A percentile compares a stretch with the other conserved stretches of the same genome.
Conservation (phyloP, 2,113 vertebrate species). For the Brachyhypopomus gauderio region DNA sequence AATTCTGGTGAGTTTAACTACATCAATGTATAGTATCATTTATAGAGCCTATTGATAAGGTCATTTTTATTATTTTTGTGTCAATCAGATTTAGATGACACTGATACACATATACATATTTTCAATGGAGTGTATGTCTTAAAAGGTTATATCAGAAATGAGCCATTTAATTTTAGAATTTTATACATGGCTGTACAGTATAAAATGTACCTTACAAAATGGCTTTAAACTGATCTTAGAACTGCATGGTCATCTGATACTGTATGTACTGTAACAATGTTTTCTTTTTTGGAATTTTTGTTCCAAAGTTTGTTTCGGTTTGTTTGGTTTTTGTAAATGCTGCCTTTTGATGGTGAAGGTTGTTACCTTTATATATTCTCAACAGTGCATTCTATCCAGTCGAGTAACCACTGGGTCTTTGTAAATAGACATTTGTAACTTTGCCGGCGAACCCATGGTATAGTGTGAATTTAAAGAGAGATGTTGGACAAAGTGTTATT, state of each 20-base stretch:
- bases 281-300: constrained; percentile 41
- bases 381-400: constrained; percentile 38
- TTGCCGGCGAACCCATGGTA: constrained; percentile 1
- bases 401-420: constrained; percentile 43
- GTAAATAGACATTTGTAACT: constrained; percentile 49
- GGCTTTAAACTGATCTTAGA: constrained; percentile 57
- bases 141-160: constrained; percentile 50
- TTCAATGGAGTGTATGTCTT: constrained; percentile 42
- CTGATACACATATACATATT: constrained; percentile 33
- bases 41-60: constrained; percentile 12
- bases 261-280: constrained; percentile 28
- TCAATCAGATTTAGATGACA: constrained; percentile 9
- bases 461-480: constrained; percentile 32
- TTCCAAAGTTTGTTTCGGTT: constrained; percentile 7
- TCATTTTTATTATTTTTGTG: constrained; percentile 23
- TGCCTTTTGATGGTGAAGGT: constrained; percentile 41
- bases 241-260: constrained; percentile 82
- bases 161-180: constrained; percentile 84
- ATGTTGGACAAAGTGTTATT: constrained; percentile 39
- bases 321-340: constrained; percentile 59
- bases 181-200: constrained; percentile 51
- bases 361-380: constrained; percentile 45
- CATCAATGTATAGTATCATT: constrained; percentile 36
- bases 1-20: constrained; percentile 23
- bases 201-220: constrained; percentile 42